Base-by-base conservation (phyloP, 1,140 invertebrate species). In the Augochlora pura region DNA sequence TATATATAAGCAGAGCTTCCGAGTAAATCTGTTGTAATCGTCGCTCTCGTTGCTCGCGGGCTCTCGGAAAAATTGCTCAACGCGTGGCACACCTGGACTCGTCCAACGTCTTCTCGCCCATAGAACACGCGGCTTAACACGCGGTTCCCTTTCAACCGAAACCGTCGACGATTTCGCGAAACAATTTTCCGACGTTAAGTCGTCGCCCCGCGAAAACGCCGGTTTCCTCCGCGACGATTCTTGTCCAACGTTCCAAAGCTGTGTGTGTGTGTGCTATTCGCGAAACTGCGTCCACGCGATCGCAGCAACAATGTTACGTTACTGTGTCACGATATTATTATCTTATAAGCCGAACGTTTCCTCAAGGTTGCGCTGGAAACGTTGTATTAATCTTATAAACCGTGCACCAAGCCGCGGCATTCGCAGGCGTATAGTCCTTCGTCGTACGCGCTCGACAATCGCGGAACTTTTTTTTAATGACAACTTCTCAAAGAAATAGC, bases 1-100 rank as follows among this genome's bases (percentile, higher is more conserved):
- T 57, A 49, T 79, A 49, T 79, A 83, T 70, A 72, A 79, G 59
- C 25, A 63, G 8, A 70, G 68, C 27, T 74, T 84, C 75, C 23
- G 14, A 21, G 66, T 66, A 79, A 65, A 84, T 32, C 27, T 77
- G 82, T 78, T 32, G 69, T 46, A 54, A 70, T 77, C 16, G 46
- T 39, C 25, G 9, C 14, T 54, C 52, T 60, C n/a, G 54, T 49
- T 38, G 27, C 46, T 66, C 27, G n/a, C 27, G 57, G 52, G n/a
- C n/a, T n/a, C 42, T 66, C n/a, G 42, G 64, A 52, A 80, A 80
- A 62, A 32, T 73, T 80, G 71, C 27, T 38, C 54, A 60, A 76
- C 39, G 23, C 65, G 54, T 68, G 65, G 14, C 16, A 52, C 49
- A 52, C 42, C 39, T 68, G 52, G 52, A 59, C 39, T 69, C 52